Base-by-base conservation (phyloP, 2,888 invertebrate genomes). In the Pachydiplax longipennis region DNA sequence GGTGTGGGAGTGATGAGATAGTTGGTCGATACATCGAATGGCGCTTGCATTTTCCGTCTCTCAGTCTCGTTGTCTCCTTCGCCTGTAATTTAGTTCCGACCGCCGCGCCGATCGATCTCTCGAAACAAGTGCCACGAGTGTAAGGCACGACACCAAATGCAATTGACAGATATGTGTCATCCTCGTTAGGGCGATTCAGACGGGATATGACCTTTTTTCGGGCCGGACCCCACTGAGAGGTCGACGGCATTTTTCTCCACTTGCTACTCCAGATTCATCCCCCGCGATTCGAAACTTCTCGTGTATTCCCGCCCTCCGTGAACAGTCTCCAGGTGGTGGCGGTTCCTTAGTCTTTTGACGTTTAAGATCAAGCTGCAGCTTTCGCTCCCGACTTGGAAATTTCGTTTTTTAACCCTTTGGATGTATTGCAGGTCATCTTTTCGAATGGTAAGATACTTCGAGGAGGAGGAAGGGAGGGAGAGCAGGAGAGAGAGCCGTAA, bases 21-120 rank as follows among this genome's bases (percentile, higher is more conserved):
- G 61, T 87, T 40, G 87, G 87, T 87, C 87, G 87, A 87, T 87
- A 87, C 61, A 87, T 87, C 87, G 87, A 87, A 87, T 58, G 61
- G 13, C 15, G 53, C 53, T 18, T 61, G 87, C 87, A 37, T 37
- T 61, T 58, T 61, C 40, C 61, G 61, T 13, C 40, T 53, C 87
- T 22, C 58, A 58, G 53, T 53, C 61, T 87, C 87, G 65, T 65
- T 40, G n/a, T 61, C 61, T 58, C 65, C 87, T 37, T 65, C 37
- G 61, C 37, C 37, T 53, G 37, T 61, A 65, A 87, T 61, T 61
- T 65, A 61, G 87, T 87, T 87, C 65, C 87, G 87, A 87, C 87
- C 87, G 37, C n/a, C 65, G 61, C 35, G 58, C 22, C 12, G 18
- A 87, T 87, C 87, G 87, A 87, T 87, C 87, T 87, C 87, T 87